Evolutionary conservation across 2,888 invertebrate species (phyloP).

Genomic region (Geophilus truncorum): DNA sequence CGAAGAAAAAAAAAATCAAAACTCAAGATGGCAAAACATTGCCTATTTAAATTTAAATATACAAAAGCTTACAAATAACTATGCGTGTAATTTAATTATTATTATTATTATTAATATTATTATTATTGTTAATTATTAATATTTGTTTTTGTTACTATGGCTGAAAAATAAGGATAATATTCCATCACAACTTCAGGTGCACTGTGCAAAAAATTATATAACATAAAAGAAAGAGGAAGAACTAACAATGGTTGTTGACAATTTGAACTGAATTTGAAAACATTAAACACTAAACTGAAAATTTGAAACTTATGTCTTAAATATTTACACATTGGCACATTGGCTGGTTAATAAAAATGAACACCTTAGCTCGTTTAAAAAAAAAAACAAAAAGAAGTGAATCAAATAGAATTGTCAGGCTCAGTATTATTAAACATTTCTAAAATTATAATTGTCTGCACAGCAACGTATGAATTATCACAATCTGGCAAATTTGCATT

Average conservation of each 20-base stretch:
- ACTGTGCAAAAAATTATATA: slow-evolving; percentile 5
- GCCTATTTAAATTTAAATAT: not conserved
- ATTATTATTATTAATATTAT: too few species aligned
- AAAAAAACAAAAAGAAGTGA: not conserved
- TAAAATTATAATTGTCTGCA: slow-evolving; percentile 8
- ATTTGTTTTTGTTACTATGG: not conserved
- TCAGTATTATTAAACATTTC: not conserved
- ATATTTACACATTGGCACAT: slow-evolving; percentile 17
- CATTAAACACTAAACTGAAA: too few species aligned
- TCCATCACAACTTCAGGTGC: not conserved
- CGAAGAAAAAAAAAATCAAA: not conserved
- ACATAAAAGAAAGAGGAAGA: not conserved
- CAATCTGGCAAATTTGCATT: slow-evolving; percentile 12
- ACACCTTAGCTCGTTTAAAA: not conserved
- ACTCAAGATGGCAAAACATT: not conserved
- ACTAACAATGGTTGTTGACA: not conserved
- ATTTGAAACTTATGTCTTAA: not conserved
- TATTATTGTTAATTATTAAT: not conserved
- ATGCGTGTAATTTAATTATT: too few species aligned
- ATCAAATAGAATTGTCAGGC: too few species aligned
- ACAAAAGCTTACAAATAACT: not conserved
- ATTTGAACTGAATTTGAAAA: not conserved
- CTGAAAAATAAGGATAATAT: not conserved
- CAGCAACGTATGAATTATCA: slow-evolving; percentile 17
- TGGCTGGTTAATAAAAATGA: not conserved